Base-by-base conservation (phyloP, 2,888 invertebrate species). In the Aphrophora alni region DNA sequence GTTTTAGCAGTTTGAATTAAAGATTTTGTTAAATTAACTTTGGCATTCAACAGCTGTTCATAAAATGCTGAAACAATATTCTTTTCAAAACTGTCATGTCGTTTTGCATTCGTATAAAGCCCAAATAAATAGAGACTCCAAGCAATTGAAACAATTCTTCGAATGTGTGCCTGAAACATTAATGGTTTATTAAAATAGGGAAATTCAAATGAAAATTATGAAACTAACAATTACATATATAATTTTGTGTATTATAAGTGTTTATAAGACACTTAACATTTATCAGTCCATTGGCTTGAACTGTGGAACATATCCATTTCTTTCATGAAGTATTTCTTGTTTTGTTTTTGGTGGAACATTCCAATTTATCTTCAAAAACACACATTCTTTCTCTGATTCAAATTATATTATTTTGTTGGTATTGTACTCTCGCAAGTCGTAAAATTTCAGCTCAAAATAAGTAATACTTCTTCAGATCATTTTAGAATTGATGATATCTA, bases 391-490 rank as follows among this genome's bases (percentile, higher is more conserved):
- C 0, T 87, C 85, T 71, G 86, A 83, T 82, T 92, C 92, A 85
- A 91, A 91, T 82, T 92, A n/a, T n/a, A n/a, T 91, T 84, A 91
- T 90, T 81, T 92, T 91, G 86, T 91, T 90, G 0, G 90, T 89
- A 86, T 95, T 94, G 87, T 94, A 96, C 87, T 86, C 86, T n/a
- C 44, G 95, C 76, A 96, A 89, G 89, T 96, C 96, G 76, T 95
- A 95, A 70, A 96, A 89, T 87, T 95, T 95, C 84, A 95, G 88
- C 85, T 95, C 94, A 84, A 96, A 93, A 86, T 94, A 92, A 3
- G 95, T 95, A 75, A 95, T 93, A 74, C 94, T 94, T 85, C 96
- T 90, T 84, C 96, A 91, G 86, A 96, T 92, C 96, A 96, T 96
- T 87, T 33, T 14, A 14, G 14, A 44, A 14, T 44, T n/a, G n/a